phyloP scores from a whole-genome alignment of 1,140 invertebrate species.

The Globodera rostochiensis region DNA sequence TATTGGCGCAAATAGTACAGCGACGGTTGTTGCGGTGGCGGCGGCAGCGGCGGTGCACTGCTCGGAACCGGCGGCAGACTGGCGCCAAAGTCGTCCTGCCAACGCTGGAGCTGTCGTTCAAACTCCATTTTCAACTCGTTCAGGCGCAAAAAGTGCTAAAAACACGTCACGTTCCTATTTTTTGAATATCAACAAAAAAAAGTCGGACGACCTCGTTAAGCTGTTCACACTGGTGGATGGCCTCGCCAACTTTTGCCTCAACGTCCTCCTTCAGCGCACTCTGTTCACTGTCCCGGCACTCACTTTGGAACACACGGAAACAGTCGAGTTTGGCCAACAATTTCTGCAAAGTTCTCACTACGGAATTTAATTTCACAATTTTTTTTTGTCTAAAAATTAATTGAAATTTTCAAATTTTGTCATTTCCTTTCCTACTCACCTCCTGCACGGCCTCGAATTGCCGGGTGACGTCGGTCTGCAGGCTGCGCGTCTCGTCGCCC shows the following conservation, averaged over 20 bases:
- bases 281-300: background rate
- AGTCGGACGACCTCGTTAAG: background rate
- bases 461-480: background rate
- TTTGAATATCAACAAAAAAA: too few species aligned
- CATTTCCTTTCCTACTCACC: background rate
- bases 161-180: too few species aligned
- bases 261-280: constrained; percentile 12
- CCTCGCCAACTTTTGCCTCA: constrained; percentile 7
- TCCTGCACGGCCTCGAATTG: constrained; percentile 12
- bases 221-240: constrained; percentile 10
- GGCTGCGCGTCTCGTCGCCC: background rate
- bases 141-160: background rate
- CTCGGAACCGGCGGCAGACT: too few species aligned
- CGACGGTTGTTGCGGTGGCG: too few species aligned
- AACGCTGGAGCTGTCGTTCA: background rate
- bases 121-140: background rate
- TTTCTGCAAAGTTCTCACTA: background rate
- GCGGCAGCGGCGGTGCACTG: background rate
- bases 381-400: too few species aligned
- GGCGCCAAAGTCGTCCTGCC: background rate
- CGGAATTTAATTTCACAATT: too few species aligned
- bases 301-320: background rate
- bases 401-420: background rate
- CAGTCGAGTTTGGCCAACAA: background rate
- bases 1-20: too few species aligned